Base-by-base conservation (phyloP, 2,888 invertebrate species). In the Teinopalpus imperialis region DNA sequence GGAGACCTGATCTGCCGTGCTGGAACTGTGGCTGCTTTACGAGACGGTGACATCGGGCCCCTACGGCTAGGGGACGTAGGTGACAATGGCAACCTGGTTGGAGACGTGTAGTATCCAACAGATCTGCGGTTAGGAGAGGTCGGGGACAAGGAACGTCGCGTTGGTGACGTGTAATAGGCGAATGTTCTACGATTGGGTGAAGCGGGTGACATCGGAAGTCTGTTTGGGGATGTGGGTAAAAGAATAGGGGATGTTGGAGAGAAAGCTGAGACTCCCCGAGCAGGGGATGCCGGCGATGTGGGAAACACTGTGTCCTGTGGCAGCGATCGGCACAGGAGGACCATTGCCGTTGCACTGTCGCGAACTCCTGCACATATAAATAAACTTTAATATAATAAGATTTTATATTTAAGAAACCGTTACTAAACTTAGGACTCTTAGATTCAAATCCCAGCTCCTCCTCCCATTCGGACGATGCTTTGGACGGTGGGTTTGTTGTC, bases 321-420 rank as follows among this genome's bases (percentile, higher is more conserved):
- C 26, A 75, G 52, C 56, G 74, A 69, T 50, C 72, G 68, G 61
- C 87, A 86, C 7, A 87, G 64, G 37, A 61, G 66, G 0, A 81
- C 86, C 80, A 87, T 81, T 8, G 83, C 86, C 1, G 74, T 74
- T 0, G 86, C 86, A 8, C 74, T 66, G 40, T 83, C 83, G 1
- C 87, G 77, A 0, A 86, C 80, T 52, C 63, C 87, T 87, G 70
- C 1, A 62, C 59, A 1, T 20, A 20, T 5, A 9, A 3, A n/a
- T n/a, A n/a, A n/a, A n/a, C n/a, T n/a, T n/a, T n/a, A n/a, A n/a
- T n/a, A n/a, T n/a, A n/a, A n/a, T n/a, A n/a, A n/a, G n/a, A n/a
- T n/a, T n/a, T n/a, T n/a, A n/a, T n/a, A n/a, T n/a, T n/a, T n/a
- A n/a, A n/a, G n/a, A n/a, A n/a, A n/a, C n/a, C n/a, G n/a, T n/a